These are phyloP conservation scores for Callithrix jacchus DNA, from an alignment of 2,113 vertebrate genomes.

Conservation along the genomic window DNA sequence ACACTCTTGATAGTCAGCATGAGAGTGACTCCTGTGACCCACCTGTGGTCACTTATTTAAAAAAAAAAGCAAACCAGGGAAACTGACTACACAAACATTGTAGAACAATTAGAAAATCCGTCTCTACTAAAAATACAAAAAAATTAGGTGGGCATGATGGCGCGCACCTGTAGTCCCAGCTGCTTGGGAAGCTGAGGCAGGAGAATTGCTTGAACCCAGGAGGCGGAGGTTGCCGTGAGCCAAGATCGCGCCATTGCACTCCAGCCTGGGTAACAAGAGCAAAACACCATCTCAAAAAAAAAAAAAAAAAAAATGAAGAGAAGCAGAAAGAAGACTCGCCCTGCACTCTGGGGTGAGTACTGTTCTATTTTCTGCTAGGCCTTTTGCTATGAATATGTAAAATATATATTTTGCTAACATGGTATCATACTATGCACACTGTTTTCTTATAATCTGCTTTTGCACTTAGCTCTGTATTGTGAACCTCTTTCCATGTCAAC, in stretches of 20 bases:
- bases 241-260: no score
- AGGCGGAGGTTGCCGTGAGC: no score
- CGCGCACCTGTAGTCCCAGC: no score
- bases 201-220: no score
- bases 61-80: neutral
- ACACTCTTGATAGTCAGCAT: neutral
- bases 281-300: no score
- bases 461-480: neutral
- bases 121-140: no score
- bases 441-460: slow-evolving; percentile 46
- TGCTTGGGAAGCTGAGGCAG: no score
- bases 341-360: neutral
- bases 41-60: neutral
- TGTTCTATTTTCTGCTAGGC: slow-evolving; percentile 48
- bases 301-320: neutral
- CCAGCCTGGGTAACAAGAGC: no score
- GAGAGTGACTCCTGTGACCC: neutral
- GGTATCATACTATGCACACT: neutral
- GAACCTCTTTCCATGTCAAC: slow-evolving; percentile 1
- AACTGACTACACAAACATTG: no score
- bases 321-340: neutral
- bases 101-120: no score
- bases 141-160: no score
- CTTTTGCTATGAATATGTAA: slow-evolving; percentile 50
- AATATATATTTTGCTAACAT: slow-evolving; percentile 51